A percentile compares a stretch with the other conserved stretches of the same genome.
Evolutionary conservation across 2,797 vertebrate genomes (phyloP).

Genomic region (Acanthis flammea): DNA sequence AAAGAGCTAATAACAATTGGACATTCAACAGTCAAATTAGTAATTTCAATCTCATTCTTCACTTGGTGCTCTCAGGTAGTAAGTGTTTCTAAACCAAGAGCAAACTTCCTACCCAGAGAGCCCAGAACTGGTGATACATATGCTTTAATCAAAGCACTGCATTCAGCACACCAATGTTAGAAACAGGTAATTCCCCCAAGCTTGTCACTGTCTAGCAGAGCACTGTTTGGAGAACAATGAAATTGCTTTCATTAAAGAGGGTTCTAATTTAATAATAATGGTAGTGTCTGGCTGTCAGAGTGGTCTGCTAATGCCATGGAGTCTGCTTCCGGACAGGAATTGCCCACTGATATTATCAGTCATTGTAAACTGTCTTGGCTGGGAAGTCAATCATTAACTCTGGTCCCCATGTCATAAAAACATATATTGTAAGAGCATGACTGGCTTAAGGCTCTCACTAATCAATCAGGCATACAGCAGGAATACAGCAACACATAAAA

Average conservation of each 20-base stretch:
- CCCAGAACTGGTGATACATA: not conserved
- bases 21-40: not conserved
- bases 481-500: slow-evolving; percentile 1
- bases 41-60: not conserved
- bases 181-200: not conserved
- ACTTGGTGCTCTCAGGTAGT: not conserved
- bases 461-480: not conserved
- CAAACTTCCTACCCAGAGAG: not conserved
- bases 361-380: slow-evolving; percentile 59
- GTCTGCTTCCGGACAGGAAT: not conserved
- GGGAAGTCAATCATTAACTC: slow-evolving; percentile 72
- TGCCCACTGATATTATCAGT: slow-evolving; percentile 25
- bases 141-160: not conserved
- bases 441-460: not conserved
- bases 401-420: not conserved
- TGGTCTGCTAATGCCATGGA: not conserved
- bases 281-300: not conserved
- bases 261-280: not conserved
- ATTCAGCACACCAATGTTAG: not conserved
- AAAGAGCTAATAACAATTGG: not conserved
- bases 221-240: not conserved
- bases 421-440: not conserved
- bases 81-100: not conserved
- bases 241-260: not conserved
- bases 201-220: not conserved